phyloP scores from a whole-genome alignment of 1,140 invertebrate genomes.

The Leptinotarsa lineolata region DNA sequence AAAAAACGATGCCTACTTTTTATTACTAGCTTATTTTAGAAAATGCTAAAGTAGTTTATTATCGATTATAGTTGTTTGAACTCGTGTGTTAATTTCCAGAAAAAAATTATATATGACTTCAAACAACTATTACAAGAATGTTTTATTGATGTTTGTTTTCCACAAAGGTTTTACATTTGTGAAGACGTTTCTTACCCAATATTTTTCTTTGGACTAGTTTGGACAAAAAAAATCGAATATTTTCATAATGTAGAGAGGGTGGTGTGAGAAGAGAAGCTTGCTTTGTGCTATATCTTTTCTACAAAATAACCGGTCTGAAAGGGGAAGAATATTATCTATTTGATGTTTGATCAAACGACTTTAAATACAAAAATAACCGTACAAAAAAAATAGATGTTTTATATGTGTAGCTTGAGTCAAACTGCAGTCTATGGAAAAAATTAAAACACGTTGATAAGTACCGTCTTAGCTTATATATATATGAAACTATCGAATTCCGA shows the following conservation, averaged over 20 bases:
- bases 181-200: too few relatives aligned
- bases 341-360: constrained; percentile 21
- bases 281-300: not conserved
- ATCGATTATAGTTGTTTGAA: not conserved
- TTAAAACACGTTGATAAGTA: constrained; percentile 35
- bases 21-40: not conserved
- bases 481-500: constrained; percentile 49
- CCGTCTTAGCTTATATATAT: constrained; percentile 43
- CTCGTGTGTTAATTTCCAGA: too few relatives aligned
- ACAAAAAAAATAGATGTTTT: constrained; percentile 44
- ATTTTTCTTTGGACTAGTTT: too few relatives aligned
- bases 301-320: constrained; percentile 7
- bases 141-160: too few relatives aligned
- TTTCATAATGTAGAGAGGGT: not conserved
- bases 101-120: too few relatives aligned
- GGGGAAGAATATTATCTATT: constrained; percentile 6
- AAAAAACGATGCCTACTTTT: not conserved
- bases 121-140: too few relatives aligned
- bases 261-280: not conserved
- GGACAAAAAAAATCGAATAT: not conserved
- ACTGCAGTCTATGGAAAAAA: constrained; percentile 27
- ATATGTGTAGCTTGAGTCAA: constrained; percentile 46
- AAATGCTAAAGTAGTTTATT: not conserved
- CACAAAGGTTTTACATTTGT: too few relatives aligned
- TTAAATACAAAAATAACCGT: constrained; percentile 32